Evolutionary conservation across 35 echinoderm and acorn worm genomes (phyloP), one percentile per base, ranked within the genome.

Genomic region (Stichopus chloronotus): DNA sequence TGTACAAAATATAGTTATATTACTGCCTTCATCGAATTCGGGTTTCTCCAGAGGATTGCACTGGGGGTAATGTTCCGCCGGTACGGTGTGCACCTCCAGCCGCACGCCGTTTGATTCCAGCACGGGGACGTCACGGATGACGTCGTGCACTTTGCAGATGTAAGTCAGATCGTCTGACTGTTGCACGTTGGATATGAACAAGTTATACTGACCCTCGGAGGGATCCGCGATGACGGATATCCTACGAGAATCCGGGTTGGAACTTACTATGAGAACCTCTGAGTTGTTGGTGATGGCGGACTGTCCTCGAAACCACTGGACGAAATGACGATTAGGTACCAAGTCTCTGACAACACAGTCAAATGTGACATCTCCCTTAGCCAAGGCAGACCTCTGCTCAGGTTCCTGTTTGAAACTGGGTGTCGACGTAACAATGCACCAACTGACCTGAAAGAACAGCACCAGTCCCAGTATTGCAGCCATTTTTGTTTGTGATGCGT

Each of bases 21-120:
- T 77, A 54, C 92, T 92, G 9, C 96, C 96, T 52, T 89, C 94
- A 5, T 59, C 80, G 79, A 68, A 97, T 53, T 72, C 90, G 2
- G 91, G 82, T 92, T 93, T 77, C 4, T 83, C 79, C 8, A 97
- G 80, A 7, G 96, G 94, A 7, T 74, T 56, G 69, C 96, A 97
- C 14, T 52, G 55, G 17, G 96, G 96, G 76, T 90, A 97, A 7
- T 90, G 52, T 53, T 76, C 23, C 53, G 89, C 91, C 3, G 96
- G 96, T 5, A 97, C 57, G 57, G 94, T 79, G 94, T 97, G 94
- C 11, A 97, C 92, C 77, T 95, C 96, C 25, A 97, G 79, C 8
- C 96, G 76, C 25, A 86, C 96, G 2, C 8, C 52, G 56, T 83
- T 58, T 0, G 96, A 97, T 24, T 68, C 13, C 30, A 97, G 72